A percentile compares a stretch with the other conserved stretches of the same genome.
phyloP scores from a whole-genome alignment of 2,797 vertebrate species.

The Amazona ochrocephala region DNA sequence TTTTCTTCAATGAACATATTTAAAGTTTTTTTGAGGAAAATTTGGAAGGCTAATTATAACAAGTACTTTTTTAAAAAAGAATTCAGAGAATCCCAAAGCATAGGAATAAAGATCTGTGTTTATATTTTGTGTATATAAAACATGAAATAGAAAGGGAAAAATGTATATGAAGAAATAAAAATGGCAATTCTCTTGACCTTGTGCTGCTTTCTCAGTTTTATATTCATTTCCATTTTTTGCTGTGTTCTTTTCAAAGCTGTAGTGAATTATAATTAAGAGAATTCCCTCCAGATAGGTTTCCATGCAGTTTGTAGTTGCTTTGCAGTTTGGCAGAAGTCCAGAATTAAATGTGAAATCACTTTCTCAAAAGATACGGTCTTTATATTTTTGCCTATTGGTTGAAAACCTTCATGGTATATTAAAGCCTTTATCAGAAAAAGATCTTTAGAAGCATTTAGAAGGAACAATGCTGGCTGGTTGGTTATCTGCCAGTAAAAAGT shows the following conservation, averaged over 20 bases:
- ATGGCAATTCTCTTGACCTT: not conserved
- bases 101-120: not conserved
- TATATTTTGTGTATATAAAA: not conserved
- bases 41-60: not conserved
- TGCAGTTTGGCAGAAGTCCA: conserved; percentile 25
- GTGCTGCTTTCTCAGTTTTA: conserved; percentile 18
- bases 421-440: conserved; percentile 12
- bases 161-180: not conserved
- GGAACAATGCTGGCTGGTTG: not conserved
- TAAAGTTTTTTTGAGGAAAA: not conserved
- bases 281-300: conserved; percentile 17
- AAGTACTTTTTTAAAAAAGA: not conserved
- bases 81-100: not conserved
- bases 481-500: conserved; percentile 41
- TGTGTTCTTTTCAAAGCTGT: not conserved
- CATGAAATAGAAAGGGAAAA: not conserved
- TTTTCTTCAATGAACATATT: not conserved
- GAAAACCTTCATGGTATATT: conserved; percentile 34
- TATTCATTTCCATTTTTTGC: conserved; percentile 28
- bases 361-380: conserved; percentile 13
- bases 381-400: conserved; percentile 12
- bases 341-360: not conserved
- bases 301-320: not conserved
- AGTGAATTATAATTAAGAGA: conserved; percentile 22
- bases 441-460: conserved; percentile 18